phyloP scores from a whole-genome alignment of 2,797 vertebrate genomes.

The Ctenosaura bakeri region DNA sequence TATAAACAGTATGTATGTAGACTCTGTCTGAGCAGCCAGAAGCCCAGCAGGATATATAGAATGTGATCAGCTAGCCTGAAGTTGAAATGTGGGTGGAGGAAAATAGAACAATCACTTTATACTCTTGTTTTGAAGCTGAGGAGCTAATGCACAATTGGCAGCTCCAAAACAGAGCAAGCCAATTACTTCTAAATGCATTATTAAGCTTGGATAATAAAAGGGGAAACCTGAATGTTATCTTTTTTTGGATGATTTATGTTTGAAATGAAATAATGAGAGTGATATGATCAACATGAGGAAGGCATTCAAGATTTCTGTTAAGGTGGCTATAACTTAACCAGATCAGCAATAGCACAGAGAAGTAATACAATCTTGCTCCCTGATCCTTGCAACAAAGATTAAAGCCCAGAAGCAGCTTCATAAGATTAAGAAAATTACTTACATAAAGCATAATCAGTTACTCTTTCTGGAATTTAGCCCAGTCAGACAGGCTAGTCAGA shows the following conservation, averaged over 20 bases:
- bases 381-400: slow-evolving; percentile 33
- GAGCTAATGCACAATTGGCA: not conserved
- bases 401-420: slow-evolving; percentile 31
- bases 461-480: slow-evolving; percentile 9
- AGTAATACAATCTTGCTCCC: slow-evolving; percentile 21
- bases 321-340: slow-evolving; percentile 4
- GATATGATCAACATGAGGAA: slow-evolving; percentile 26
- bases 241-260: not conserved
- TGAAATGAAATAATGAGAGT: slow-evolving; percentile 12
- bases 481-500: slow-evolving; percentile 16
- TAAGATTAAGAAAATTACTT: slow-evolving; percentile 58
- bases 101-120: not conserved
- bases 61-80: not conserved
- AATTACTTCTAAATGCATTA: not conserved
- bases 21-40: not conserved
- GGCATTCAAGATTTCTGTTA: not conserved
- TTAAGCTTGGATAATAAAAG: not conserved
- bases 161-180: not conserved
- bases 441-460: slow-evolving; percentile 35
- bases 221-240: not conserved
- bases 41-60: not conserved
- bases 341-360: slow-evolving; percentile 30
- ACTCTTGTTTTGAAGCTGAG: not conserved
- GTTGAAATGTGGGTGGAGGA: not conserved
- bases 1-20: not conserved